Conservation (phyloP, 2,113 vertebrate species). For the Xenopus tropicalis region DNA sequence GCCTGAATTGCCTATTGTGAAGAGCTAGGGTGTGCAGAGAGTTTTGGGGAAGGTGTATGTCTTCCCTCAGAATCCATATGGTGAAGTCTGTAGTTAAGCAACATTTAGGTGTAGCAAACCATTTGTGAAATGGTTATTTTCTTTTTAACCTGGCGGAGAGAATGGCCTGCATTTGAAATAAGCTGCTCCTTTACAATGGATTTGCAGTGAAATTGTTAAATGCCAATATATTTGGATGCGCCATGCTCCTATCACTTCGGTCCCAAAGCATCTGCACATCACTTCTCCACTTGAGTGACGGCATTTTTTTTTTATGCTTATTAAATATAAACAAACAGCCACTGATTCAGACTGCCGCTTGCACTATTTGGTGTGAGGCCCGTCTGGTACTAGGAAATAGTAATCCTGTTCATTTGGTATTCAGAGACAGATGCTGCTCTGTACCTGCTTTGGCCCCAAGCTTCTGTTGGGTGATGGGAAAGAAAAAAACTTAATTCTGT, state of each 20-base stretch:
- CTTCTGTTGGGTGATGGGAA: neutral
- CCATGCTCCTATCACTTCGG: neutral
- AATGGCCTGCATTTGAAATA: no score
- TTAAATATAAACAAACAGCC: slow-evolving; percentile 20
- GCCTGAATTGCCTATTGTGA: no score
- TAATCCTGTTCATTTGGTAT: slow-evolving; percentile 22
- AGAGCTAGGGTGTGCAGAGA: no score
- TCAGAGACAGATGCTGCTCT: slow-evolving; percentile 19
- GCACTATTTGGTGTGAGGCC: neutral
- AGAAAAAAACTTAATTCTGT: neutral
- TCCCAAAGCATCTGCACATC: slow-evolving; percentile 2
- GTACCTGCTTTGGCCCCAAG: slow-evolving; percentile 3
- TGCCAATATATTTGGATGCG: neutral
- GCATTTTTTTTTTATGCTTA: slow-evolving; percentile 23
- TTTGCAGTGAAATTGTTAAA: slow-evolving; percentile 8
- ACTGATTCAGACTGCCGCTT: slow-evolving; percentile 1
- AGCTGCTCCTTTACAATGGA: neutral
- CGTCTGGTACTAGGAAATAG: neutral
- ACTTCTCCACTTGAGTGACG: slow-evolving; percentile 25
- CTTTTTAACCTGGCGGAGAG: no score
- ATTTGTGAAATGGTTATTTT: no score
- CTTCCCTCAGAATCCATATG: no score
- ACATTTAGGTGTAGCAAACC: no score
- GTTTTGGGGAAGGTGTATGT: no score
- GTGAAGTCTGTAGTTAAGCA: no score